Evolutionary conservation across 2,797 vertebrate species (phyloP), one percentile per base, ranked within the genome.

Genomic region (Phoxinus dragarum): DNA sequence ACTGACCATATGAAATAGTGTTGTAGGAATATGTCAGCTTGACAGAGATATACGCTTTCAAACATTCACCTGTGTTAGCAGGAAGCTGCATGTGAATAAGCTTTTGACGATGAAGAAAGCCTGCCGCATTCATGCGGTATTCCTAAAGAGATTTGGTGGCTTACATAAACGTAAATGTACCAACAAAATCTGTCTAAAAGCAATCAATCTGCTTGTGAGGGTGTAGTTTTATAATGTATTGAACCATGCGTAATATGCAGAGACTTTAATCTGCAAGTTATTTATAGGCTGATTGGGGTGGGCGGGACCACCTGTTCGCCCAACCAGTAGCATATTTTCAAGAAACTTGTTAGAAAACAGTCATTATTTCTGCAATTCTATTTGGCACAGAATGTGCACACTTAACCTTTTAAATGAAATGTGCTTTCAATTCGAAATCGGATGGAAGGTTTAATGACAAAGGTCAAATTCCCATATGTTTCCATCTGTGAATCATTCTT

Each of bases 41-140:
- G 91, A 90, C 82, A 71, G 80, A 80, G 88, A 84, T 90, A 93
- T 91, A 88, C 88, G 76, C 92, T 90, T 90, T 86, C 80, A 79
- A 85, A 80, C 47, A 64, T 80, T 59, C n/a, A 68, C 59, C 75
- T 52, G 69, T 59, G 52, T 83, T 71, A 56, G 74, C 72, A 76
- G 72, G 79, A 81, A 34, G 81, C 44, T 84, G 84, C 34, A 68
- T 83, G 64, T 73, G 56, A 74, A 85, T 85, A 74, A 38, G 38
- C 19, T 74, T 80, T 75, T 49, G 59, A 75, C 0, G 23, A 4
- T 14, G 9, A 27, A 84, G 44, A 38, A 69, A 77, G 56, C 49
- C 67, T 31, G 54, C 34, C 52, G 42, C 47, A 66, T 80, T 54
- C 10, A 40, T 59, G 23, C 27, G 23, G 42, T n/a, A 72, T 66